A percentile compares a stretch with the other conserved stretches of the same genome.
phyloP scores from a whole-genome alignment of 1,140 invertebrate species.

The Papilio polyxenes region DNA sequence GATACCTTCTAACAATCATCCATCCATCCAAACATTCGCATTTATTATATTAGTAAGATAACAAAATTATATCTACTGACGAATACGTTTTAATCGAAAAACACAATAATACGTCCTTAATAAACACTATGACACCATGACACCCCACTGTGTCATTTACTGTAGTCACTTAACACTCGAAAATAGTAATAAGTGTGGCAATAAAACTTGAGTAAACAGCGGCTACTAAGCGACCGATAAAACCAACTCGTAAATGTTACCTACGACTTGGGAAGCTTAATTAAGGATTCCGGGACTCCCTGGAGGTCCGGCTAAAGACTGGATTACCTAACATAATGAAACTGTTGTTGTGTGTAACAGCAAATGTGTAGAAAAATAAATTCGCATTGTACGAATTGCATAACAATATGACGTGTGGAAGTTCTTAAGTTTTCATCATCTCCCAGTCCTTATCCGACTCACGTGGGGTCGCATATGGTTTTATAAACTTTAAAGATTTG shows the following conservation, averaged over 20 bases:
- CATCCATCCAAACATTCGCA: too few relatives aligned
- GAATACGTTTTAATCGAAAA: too few relatives aligned
- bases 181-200: slow-evolving; percentile 22
- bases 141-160: slow-evolving; percentile 12
- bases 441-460: too few relatives aligned
- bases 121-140: background rate
- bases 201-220: slow-evolving; percentile 14
- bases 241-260: slow-evolving; percentile 27
- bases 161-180: slow-evolving; percentile 22
- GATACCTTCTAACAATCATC: too few relatives aligned
- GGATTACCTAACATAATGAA: background rate
- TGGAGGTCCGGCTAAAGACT: slow-evolving; percentile 18
- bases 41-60: too few relatives aligned
- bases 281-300: slow-evolving; percentile 34
- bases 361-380: background rate
- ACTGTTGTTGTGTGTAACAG: background rate
- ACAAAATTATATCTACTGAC: too few relatives aligned
- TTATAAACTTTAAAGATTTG: too few relatives aligned
- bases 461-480: too few relatives aligned
- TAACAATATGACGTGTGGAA: background rate
- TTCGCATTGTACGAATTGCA: slow-evolving; percentile 46
- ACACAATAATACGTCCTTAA: background rate
- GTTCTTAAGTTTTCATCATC: background rate
- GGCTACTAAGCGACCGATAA: slow-evolving; percentile 11
- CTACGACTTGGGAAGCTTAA: slow-evolving; percentile 4